Conservation (phyloP, 2,113 vertebrate genomes). For the Heterotilapia buettikoferi region DNA sequence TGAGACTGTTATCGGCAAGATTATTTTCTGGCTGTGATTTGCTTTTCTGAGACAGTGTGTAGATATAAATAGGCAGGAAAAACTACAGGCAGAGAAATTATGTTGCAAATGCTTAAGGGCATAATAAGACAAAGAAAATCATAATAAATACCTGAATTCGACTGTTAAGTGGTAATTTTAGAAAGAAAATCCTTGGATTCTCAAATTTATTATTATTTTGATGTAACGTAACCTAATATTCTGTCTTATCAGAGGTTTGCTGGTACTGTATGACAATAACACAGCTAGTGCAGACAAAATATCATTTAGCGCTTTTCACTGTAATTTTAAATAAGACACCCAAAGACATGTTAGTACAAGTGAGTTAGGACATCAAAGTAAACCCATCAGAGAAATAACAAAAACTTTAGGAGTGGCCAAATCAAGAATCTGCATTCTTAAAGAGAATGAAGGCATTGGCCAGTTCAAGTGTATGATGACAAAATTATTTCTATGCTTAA, state of each 20-base stretch:
- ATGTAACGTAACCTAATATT: neutral
- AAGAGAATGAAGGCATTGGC: neutral
- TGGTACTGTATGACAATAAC: neutral
- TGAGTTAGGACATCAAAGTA: neutral
- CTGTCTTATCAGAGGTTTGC: neutral
- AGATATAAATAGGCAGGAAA: neutral
- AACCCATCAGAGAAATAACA: neutral
- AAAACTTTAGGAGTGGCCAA: neutral
- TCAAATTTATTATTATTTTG: neutral
- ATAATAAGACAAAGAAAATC: neutral
- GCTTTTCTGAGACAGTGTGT: neutral
- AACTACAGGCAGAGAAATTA: neutral
- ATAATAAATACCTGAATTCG: neutral
- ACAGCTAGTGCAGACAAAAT: neutral
- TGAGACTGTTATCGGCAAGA: neutral
- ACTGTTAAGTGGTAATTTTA: neutral
- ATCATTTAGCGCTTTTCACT: neutral
- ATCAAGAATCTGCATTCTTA: neutral
- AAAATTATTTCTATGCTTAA: neutral
- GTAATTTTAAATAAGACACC: neutral
- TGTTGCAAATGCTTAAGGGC: neutral
- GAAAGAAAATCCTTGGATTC: neutral
- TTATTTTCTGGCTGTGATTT: neutral
- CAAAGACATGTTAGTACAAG: neutral
- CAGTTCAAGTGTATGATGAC: neutral